phyloP scores from a whole-genome alignment of 2,888 invertebrate genomes.

The Orchestes rusci region DNA sequence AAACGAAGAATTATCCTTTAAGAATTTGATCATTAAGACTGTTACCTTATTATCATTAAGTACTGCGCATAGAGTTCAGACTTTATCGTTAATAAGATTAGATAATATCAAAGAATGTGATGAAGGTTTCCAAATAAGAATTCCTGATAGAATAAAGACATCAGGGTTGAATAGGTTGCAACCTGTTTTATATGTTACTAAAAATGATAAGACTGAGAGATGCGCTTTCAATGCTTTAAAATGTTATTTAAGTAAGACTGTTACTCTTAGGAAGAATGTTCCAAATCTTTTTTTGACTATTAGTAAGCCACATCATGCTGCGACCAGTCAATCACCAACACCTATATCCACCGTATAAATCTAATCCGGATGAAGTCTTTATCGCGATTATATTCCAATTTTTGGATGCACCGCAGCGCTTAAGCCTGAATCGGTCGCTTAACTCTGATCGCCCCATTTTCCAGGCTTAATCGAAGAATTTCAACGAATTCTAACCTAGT shows the following conservation, averaged over 20 bases:
- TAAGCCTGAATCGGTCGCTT: too few relatives aligned
- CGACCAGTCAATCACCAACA: too few relatives aligned
- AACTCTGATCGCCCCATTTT: too few relatives aligned
- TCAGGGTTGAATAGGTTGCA: constrained; percentile 9
- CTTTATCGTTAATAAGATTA: constrained; percentile 12
- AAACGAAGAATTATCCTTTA: constrained; percentile 1
- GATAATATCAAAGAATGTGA: constrained; percentile 6
- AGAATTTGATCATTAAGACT: constrained; percentile 12
- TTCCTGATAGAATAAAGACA: constrained; percentile 14
- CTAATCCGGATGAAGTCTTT: too few relatives aligned
- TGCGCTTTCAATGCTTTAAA: background rate
- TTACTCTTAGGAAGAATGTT: background rate
- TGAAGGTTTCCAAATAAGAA: constrained; percentile 14
- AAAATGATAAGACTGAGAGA: background rate
- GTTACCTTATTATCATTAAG: constrained; percentile 12
- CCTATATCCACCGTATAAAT: too few relatives aligned
- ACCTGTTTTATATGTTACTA: constrained; percentile 6
- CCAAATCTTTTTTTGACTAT: background rate
- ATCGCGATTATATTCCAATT: too few relatives aligned
- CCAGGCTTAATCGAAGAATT: too few relatives aligned
- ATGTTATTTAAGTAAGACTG: background rate
- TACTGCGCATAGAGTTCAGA: constrained; percentile 22
- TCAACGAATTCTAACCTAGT: too few relatives aligned
- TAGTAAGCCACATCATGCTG: background rate
- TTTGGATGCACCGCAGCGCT: too few relatives aligned